phyloP scores from a whole-genome alignment of 1,140 invertebrate genomes.

The Aphelenchoides avenae region DNA sequence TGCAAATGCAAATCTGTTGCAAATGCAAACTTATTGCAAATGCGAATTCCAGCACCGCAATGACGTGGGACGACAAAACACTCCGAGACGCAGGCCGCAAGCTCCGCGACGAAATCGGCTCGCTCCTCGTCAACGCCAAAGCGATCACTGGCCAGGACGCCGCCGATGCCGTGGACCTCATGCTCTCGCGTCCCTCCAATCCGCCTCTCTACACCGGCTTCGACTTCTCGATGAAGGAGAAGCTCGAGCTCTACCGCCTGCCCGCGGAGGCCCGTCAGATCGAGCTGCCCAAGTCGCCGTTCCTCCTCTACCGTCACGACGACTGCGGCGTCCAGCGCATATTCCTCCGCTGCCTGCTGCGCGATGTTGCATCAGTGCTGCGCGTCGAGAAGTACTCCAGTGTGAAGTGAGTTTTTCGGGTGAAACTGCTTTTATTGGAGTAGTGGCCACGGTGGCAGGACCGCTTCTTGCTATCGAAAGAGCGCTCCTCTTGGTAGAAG shows the following conservation, averaged over 20 bases:
- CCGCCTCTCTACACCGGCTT: slow-evolving; percentile 36
- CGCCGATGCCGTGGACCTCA: slow-evolving; percentile 28
- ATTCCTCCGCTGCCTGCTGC: slow-evolving; percentile 44
- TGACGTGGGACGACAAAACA: too few species aligned
- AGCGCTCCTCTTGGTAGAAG: too few species aligned
- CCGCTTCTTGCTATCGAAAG: too few species aligned
- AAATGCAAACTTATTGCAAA: too few species aligned
- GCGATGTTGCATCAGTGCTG: slow-evolving; percentile 26
- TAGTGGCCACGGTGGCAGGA: too few species aligned
- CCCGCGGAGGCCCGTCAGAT: slow-evolving; percentile 30
- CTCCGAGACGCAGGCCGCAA: too few species aligned
- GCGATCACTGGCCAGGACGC: too few species aligned
- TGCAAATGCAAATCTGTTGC: too few species aligned
- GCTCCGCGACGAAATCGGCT: slow-evolving; percentile 29
- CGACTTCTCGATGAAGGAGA: slow-evolving; percentile 49
- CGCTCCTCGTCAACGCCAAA: slow-evolving; percentile 16
- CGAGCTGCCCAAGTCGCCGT: slow-evolving; percentile 47
- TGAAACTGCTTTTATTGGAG: too few species aligned
- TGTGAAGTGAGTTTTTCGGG: slow-evolving; percentile 15
- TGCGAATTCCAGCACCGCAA: too few species aligned
- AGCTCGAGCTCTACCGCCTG: slow-evolving; percentile 44
- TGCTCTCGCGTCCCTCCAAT: slow-evolving; percentile 24
- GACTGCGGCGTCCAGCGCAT: slow-evolving; percentile 43
- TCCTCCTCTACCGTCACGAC: slow-evolving; percentile 40
- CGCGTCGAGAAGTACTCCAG: slow-evolving; percentile 40